Evolutionary conservation across 2,797 vertebrate genomes (phyloP).

Genomic region (Pseudochaenichthys georgianus): DNA sequence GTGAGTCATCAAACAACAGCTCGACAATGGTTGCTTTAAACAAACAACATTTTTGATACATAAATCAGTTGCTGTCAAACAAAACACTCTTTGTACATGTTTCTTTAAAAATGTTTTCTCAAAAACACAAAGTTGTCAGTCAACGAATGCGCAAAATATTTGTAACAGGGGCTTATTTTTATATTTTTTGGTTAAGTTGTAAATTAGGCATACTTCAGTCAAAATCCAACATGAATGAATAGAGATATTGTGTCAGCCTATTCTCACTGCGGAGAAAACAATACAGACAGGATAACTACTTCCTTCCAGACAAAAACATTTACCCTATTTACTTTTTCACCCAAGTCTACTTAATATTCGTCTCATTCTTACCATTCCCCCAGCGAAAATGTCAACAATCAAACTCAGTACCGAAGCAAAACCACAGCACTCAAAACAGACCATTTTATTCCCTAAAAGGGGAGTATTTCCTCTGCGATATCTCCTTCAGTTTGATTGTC

Average conservation of each 20-base stretch:
- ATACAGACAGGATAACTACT: conserved; percentile 56
- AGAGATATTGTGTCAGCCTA: conserved; percentile 57
- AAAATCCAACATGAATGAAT: conserved; percentile 60
- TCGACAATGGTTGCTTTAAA: conserved; percentile 25
- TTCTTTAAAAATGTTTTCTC: background rate
- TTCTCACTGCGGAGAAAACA: conserved; percentile 56
- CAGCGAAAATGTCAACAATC: conserved; percentile 51
- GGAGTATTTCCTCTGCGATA: conserved; percentile 52
- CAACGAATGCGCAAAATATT: background rate
- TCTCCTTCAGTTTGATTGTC: conserved; percentile 77
- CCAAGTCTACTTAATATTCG: conserved; percentile 42
- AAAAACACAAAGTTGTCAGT: no score
- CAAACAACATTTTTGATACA: conserved; percentile 11
- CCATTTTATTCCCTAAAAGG: conserved; percentile 37
- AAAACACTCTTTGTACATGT: background rate
- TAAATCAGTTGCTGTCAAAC: background rate
- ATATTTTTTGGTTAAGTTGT: background rate
- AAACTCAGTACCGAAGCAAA: conserved; percentile 18
- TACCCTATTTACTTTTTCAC: conserved; percentile 48
- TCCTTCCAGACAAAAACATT: conserved; percentile 54
- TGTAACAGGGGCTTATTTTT: conserved; percentile 6
- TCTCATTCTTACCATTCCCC: conserved; percentile 49
- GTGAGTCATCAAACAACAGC: conserved; percentile 31
- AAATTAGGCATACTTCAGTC: conserved; percentile 24
- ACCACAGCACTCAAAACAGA: conserved; percentile 38